Evolutionary conservation across 2,113 vertebrate species (phyloP).

Genomic region (Ahaetulla prasina): DNA sequence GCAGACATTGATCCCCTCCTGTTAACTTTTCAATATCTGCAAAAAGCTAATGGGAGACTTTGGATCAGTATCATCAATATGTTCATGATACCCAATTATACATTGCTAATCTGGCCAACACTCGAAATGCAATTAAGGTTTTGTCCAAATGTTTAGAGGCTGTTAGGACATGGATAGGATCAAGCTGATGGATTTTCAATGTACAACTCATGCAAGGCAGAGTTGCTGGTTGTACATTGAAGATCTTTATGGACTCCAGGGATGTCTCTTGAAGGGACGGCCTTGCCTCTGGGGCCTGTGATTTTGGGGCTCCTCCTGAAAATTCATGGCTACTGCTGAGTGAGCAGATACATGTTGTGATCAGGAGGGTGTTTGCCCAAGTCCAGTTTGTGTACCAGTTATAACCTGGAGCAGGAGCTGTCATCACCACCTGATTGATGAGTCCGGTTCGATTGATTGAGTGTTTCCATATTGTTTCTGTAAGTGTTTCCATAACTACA

Average conservation of each 20-base stretch:
- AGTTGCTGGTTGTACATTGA: neutral
- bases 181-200: neutral
- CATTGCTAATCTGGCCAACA: neutral
- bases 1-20: neutral
- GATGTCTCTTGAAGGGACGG: neutral
- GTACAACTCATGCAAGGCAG: neutral
- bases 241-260: neutral
- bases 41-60: neutral
- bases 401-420: neutral
- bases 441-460: too few relatives aligned
- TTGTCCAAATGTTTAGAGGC: neutral
- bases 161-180: neutral
- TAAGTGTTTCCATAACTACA: neutral
- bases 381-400: neutral
- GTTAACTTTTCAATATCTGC: neutral
- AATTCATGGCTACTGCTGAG: neutral
- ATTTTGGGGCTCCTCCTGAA: neutral
- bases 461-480: neutral
- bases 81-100: neutral
- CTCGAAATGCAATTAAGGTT: neutral
- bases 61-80: neutral
- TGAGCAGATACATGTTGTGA: neutral
- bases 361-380: neutral
- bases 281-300: neutral
- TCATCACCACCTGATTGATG: neutral